phyloP scores from a whole-genome alignment of 1,140 invertebrate genomes.

The Drosophila murphyi region DNA sequence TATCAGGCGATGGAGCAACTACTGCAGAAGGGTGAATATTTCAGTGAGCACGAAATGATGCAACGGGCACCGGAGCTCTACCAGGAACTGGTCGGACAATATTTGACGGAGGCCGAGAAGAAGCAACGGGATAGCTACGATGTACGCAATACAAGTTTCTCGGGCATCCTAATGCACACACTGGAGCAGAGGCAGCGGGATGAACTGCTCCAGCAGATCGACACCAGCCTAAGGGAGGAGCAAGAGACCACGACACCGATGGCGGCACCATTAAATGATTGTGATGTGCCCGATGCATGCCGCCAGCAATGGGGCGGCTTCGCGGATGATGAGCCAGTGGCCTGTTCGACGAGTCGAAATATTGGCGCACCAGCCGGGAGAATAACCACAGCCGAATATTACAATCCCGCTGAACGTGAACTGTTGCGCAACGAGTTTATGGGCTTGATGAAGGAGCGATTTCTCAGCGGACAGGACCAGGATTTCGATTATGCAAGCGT shows the following conservation, averaged over 20 bases:
- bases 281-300: conserved; percentile 61
- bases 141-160: conserved; percentile 87
- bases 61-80: conserved; percentile 94
- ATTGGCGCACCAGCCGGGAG: conserved; percentile 59
- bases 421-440: conserved; percentile 93
- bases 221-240: background rate
- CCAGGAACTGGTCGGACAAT: conserved; percentile 94
- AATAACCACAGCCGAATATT: conserved; percentile 83
- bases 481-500: conserved; percentile 91
- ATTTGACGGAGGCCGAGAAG: conserved; percentile 91
- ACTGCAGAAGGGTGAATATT: conserved; percentile 91
- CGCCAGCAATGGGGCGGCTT: conserved; percentile 74
- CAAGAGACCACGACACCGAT: background rate
- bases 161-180: conserved; percentile 89
- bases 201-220: conserved; percentile 85
- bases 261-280: conserved; percentile 19
- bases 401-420: conserved; percentile 85
- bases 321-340: conserved; percentile 65
- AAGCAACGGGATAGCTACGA: conserved; percentile 87
- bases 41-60: conserved; percentile 97
- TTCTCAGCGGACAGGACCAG: conserved; percentile 92
- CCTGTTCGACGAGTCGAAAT: conserved; percentile 66
- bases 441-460: conserved; percentile 94
- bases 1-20: conserved; percentile 93
- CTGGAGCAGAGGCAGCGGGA: conserved; percentile 88